Evolutionary conservation across 1,140 invertebrate species (phyloP).

Genomic region (Chlorops oryzae): DNA sequence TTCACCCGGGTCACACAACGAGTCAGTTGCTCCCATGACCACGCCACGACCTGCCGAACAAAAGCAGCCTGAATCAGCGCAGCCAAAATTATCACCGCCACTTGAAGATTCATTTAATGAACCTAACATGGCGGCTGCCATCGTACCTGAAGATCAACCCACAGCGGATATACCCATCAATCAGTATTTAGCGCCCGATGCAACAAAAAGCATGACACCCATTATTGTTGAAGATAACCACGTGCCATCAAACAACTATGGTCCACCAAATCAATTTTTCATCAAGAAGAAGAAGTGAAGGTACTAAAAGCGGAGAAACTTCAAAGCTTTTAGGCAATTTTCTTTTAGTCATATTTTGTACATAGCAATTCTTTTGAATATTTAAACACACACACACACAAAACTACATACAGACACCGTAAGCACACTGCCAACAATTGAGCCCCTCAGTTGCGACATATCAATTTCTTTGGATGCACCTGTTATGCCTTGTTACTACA

Average conservation of each 20-base stretch:
- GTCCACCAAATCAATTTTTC: slow-evolving; percentile 38
- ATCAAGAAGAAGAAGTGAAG: slow-evolving; percentile 38
- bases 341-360: not conserved
- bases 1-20: slow-evolving; percentile 16
- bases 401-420: not conserved
- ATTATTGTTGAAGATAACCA: slow-evolving; percentile 27
- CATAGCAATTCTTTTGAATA: slow-evolving; percentile 1
- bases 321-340: slow-evolving; percentile 7
- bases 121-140: slow-evolving; percentile 23
- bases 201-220: slow-evolving; percentile 27
- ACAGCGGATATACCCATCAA: slow-evolving; percentile 30
- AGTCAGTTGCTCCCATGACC: slow-evolving; percentile 5
- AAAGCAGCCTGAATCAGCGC: too few relatives aligned
- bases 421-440: too few relatives aligned
- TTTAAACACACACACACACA: not conserved
- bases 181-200: slow-evolving; percentile 34
- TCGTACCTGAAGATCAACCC: slow-evolving; percentile 32
- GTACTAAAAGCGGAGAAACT: not conserved
- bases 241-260: slow-evolving; percentile 35
- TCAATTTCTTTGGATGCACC: too few relatives aligned
- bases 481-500: too few relatives aligned
- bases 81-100: too few relatives aligned
- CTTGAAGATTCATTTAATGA: too few relatives aligned
- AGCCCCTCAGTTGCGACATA: too few relatives aligned
- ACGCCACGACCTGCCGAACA: slow-evolving; percentile 1